Evolutionary conservation across 2,888 invertebrate species (phyloP), one percentile per base, ranked within the genome.

Genomic region (Nomada fucata): DNA sequence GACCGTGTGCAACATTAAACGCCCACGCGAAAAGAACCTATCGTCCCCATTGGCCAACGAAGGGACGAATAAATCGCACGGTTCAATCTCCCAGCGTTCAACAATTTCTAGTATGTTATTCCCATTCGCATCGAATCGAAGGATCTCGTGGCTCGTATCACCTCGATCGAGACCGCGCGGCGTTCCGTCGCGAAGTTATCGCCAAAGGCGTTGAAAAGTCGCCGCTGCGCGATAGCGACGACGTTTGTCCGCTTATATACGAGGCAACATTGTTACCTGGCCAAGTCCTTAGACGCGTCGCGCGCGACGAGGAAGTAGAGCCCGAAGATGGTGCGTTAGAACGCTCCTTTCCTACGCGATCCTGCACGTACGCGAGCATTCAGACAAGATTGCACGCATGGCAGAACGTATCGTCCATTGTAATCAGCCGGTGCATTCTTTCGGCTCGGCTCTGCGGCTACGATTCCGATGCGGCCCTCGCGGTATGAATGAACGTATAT

Each of bases 341-440:
- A 36, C 70, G 60, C 63, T 72, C 59, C 55, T 75, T 78, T 36
- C 61, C 74, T 42, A 69, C 74, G 82, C 85, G 72, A 82, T 67
- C 76, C 77, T 69, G 77, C 84, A 81, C 81, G 77, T 81, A 84
- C 63, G 15, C 73, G 42, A 52, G 50, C 83, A 67, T 44, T 15
- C 23, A 59, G 36, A 61, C 53, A 2, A 67, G 70, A 70, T 63
- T 52, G 73, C 73, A 71, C 71, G 67, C 79, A 76, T 77, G 73
- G 68, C 61, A 47, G 60, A 80, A 80, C 77, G 77, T 76, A 82
- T 89, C 82, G 74, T 75, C 76, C 79, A 86, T 82, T 77, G 85
- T 84, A 80, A 84, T 87, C 88, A 84, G 68, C 80, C 76, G 82
- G 83, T 71, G 73, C 77, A 72, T 82, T 82, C 65, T 84, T 72